phyloP scores from a whole-genome alignment of 2,888 invertebrate genomes.

The Drosophila maculinotata region DNA sequence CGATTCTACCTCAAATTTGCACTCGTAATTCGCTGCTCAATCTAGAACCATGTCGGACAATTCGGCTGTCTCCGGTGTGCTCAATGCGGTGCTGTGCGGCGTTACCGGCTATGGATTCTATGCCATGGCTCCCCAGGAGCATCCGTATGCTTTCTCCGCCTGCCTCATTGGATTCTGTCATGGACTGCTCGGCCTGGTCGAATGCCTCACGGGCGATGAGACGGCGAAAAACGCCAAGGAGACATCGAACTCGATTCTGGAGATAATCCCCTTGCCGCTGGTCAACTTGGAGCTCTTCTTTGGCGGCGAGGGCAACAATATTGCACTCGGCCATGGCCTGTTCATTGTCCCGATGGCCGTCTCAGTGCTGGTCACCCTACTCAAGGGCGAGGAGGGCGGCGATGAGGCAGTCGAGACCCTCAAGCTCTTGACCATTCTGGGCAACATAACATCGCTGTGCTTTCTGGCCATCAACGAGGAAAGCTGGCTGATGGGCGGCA shows the following conservation, averaged over 20 bases:
- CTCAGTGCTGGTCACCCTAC: constrained; percentile 34
- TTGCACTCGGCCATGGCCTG: constrained; percentile 76
- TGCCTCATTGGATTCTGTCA: constrained; percentile 73
- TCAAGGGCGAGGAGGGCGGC: constrained; percentile 40
- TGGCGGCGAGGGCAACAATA: constrained; percentile 54
- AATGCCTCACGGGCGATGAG: constrained; percentile 20
- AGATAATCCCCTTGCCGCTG: constrained; percentile 72
- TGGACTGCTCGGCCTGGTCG: constrained; percentile 65
- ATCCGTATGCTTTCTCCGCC: constrained; percentile 77
- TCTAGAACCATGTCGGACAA: constrained; percentile 62
- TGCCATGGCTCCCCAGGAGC: constrained; percentile 45
- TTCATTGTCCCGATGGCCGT: constrained; percentile 75
- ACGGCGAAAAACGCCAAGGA: constrained; percentile 16
- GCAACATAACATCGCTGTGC: constrained; percentile 73
- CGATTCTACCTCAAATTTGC: too few relatives aligned
- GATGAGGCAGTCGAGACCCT: constrained; percentile 40
- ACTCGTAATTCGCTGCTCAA: too few relatives aligned
- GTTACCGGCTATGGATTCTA: constrained; percentile 67
- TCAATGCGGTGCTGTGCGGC: constrained; percentile 67
- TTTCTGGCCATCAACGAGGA: constrained; percentile 74
- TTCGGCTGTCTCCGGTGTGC: constrained; percentile 25
- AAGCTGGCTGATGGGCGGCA: constrained; percentile 58
- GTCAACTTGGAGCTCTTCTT: constrained; percentile 73
- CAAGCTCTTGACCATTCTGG: constrained; percentile 70
- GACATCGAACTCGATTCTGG: constrained; percentile 53